Conservation (phyloP, 1,140 invertebrate species). For the Hypothenemus hampei region DNA sequence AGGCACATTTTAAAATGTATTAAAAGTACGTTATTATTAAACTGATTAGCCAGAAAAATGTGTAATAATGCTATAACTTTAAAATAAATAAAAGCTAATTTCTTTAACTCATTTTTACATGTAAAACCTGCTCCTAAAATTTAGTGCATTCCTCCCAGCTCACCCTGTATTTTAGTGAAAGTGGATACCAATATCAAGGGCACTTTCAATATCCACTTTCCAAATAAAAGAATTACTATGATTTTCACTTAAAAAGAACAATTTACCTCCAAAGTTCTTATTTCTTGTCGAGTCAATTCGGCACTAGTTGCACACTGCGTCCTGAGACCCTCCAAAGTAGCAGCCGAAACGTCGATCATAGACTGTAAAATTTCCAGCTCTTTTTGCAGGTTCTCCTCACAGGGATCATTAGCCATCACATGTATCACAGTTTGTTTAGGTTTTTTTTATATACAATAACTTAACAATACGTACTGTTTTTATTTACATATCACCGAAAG, state of each 20-base stretch:
- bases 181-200: constrained; percentile 23
- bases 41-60: too few relatives aligned
- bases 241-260: neutral
- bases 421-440: constrained; percentile 33
- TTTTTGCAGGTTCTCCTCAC: constrained; percentile 52
- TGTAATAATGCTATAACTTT: too few relatives aligned
- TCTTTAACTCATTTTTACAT: too few relatives aligned
- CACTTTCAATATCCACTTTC: neutral
- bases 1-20: too few relatives aligned
- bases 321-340: constrained; percentile 83
- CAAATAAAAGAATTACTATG: neutral
- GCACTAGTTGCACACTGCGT: constrained; percentile 88
- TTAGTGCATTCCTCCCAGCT: too few relatives aligned
- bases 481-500: constrained; percentile 33
- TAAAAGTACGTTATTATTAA: too few relatives aligned
- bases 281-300: constrained; percentile 92
- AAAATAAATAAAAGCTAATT: too few relatives aligned
- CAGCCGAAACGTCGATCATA: constrained; percentile 92
- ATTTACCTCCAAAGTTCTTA: constrained; percentile 83
- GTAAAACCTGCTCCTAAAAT: too few relatives aligned
- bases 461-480: constrained; percentile 1
- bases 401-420: constrained; percentile 44
- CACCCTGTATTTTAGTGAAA: constrained; percentile 13
- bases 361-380: constrained; percentile 68
- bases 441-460: constrained; percentile 29